Base-by-base conservation (phyloP, 2,797 vertebrate genomes). In the Sebastes steindachneri region DNA sequence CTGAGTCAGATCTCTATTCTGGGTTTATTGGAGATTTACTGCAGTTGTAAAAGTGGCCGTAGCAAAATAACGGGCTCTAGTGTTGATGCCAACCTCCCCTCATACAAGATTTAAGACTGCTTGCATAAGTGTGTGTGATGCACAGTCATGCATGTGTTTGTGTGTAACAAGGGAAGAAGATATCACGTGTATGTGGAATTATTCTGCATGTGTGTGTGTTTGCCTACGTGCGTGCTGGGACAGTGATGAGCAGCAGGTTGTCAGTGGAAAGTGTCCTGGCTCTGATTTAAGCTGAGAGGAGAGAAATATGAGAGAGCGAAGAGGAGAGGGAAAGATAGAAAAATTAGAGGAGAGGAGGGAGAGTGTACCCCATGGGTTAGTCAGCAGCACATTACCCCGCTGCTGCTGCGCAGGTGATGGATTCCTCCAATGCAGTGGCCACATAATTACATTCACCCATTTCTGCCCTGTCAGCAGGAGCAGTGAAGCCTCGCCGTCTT, bases 401-500 rank as follows among this genome's bases (percentile, higher is more conserved):
- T 88, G 83, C 88, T 88, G 83, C 88, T 86, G 76, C 29, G 35
- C 79, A 88, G 88, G 88, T 96, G 96, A 96, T 95, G 88, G 93
- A 96, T 96, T 89, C 82, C 80, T 85, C 84, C 80, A 82, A 88
- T 88, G 89, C 86, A 92, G 82, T 15, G 60, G 92, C 85, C 89
- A 89, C 89, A 93, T 96, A 95, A 96, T 96, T 96, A 94, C 93
- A 93, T 92, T 91, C 90, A 91, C 79, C 80, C 89, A 83, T 92
- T 95, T 94, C 90, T 94, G 94, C 95, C 48, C 70, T 8, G 91
- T 96, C 96, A 96, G 96, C 96, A 95, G 76, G 77, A 91, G 80
- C 80, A 54, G 75, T 82, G 85, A 90, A 87, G 88, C 78, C 69
- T 80, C 69, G 33, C 72, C 11, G 25, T 88, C 88, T 88, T 83